Base-by-base conservation (phyloP, 23 tunicate genomes). In the Trididemnum clinides region DNA sequence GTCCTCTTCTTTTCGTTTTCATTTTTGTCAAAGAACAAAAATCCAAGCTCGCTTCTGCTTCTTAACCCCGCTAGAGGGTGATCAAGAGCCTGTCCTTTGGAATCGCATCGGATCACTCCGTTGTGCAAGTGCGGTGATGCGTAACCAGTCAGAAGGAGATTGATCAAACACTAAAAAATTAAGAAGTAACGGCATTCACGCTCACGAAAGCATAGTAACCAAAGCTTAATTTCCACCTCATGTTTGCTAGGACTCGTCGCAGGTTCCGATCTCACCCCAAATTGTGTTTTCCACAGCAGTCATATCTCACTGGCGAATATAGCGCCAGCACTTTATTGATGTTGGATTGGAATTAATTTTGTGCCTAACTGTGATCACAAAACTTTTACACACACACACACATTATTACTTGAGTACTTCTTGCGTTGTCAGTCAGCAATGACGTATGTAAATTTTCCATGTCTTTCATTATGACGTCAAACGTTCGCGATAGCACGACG, bases 111-210 rank as follows among this genome's bases (percentile, higher is more conserved):
- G 10, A 87, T 73, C 33, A 82, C 84, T 1, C 97, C 97, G 81
- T 87, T 92, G 75, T 92, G 91, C n/a, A 92, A 33, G 69, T 73
- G 66, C 30, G 92, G 82, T 21, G 97, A 37, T 6, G 91, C 97
- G 20, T 81, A 64, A 1, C 97, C 97, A 29, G 88, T 74, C 51
- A 92, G 80, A 29, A 92, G 50, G 0, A 92, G 66, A 36, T 87
- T 92, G 64, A 86, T 51, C 22, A 92, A 64, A 2, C 86, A 85
- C 97, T 92, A 44, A 3, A 80, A 85, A 23, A n/a, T n/a, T n/a
- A n/a, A n/a, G n/a, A n/a, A n/a, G n/a, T n/a, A n/a, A n/a, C n/a
- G n/a, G n/a, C n/a, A n/a, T n/a, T n/a, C n/a, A n/a, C n/a, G n/a
- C n/a, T n/a, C n/a, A n/a, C n/a, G n/a, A n/a, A n/a, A n/a, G n/a